These are phyloP conservation scores for Sterna hirundo DNA, from an alignment of 2,113 vertebrate species.

Conservation along the genomic window DNA sequence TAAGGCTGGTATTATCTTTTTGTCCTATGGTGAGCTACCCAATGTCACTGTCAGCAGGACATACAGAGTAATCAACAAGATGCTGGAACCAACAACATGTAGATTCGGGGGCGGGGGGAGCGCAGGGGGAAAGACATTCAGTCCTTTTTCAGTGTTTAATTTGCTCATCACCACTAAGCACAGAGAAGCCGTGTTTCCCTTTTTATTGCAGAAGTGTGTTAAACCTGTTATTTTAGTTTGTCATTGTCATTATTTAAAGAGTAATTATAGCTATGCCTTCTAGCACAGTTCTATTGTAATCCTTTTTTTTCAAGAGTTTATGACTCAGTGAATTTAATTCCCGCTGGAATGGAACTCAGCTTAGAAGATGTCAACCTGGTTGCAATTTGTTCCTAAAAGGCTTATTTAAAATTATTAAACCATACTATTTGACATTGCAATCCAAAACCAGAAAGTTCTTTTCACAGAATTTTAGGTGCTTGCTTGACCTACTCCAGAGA, in stretches of 20 bases:
- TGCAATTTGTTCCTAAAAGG: slow-evolving; percentile 29
- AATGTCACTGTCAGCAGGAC: background rate
- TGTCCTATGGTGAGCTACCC: background rate
- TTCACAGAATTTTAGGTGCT: background rate
- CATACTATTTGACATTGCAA: background rate
- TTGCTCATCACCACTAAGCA: background rate
- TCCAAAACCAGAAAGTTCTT: background rate
- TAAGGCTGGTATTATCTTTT: background rate
- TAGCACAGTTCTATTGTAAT: slow-evolving; percentile 34
- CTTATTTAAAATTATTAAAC: background rate
- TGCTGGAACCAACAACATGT: background rate
- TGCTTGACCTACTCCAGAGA: background rate
- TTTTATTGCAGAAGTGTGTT: background rate
- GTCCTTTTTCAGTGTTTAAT: background rate
- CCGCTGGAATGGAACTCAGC: slow-evolving; percentile 27
- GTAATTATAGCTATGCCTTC: slow-evolving; percentile 50
- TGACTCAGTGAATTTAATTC: slow-evolving; percentile 56
- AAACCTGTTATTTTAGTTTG: slow-evolving; percentile 56
- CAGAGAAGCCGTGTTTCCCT: background rate
- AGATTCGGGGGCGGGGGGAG: background rate
- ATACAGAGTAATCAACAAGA: background rate
- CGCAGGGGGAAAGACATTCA: background rate
- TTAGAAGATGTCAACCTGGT: background rate
- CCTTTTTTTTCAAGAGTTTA: slow-evolving; percentile 21
- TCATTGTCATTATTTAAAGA: slow-evolving; percentile 44